Evolutionary conservation across 2,797 vertebrate species (phyloP).

Genomic region (Pampus argenteus): DNA sequence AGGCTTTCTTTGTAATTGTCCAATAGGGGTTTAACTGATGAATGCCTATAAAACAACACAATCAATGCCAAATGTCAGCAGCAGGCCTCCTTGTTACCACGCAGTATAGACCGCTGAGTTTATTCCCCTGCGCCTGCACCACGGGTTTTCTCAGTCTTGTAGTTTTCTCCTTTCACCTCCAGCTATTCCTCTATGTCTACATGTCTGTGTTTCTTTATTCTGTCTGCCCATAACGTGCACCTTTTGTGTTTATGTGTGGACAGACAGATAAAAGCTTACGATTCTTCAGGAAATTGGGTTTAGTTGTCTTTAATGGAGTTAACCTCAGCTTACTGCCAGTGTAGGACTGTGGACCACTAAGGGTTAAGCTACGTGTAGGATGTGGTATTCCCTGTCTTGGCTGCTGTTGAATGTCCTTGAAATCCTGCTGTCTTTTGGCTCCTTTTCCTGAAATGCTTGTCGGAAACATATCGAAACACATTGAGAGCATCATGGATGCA

Average conservation of each 20-base stretch:
- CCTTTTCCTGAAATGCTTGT: too few species aligned
- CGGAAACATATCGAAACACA: too few species aligned
- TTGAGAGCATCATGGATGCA: background rate
- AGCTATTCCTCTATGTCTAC: constrained; percentile 28
- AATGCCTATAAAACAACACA: constrained; percentile 66
- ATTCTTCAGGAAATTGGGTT: constrained; percentile 15
- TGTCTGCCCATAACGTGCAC: constrained; percentile 3
- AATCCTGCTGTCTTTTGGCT: background rate
- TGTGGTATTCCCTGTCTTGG: background rate
- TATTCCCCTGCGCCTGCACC: constrained; percentile 24
- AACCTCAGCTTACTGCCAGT: constrained; percentile 20
- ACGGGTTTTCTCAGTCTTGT: constrained; percentile 24
- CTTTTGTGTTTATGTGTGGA: constrained; percentile 15
- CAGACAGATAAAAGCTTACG: constrained; percentile 18
- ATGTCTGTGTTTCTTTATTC: constrained; percentile 6
- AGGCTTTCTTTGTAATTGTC: constrained; percentile 64
- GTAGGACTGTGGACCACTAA: constrained; percentile 2
- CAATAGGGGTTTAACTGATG: constrained; percentile 65
- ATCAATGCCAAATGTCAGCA: constrained; percentile 75
- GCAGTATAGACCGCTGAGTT: constrained; percentile 12
- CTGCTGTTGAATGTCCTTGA: constrained; percentile 4
- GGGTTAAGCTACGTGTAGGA: background rate
- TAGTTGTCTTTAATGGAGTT: constrained; percentile 29
- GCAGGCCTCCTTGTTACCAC: constrained; percentile 48
- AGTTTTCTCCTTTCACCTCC: constrained; percentile 28